Evolutionary conservation across 1,140 invertebrate species (phyloP).

Genomic region (Ridgeia piscesae): DNA sequence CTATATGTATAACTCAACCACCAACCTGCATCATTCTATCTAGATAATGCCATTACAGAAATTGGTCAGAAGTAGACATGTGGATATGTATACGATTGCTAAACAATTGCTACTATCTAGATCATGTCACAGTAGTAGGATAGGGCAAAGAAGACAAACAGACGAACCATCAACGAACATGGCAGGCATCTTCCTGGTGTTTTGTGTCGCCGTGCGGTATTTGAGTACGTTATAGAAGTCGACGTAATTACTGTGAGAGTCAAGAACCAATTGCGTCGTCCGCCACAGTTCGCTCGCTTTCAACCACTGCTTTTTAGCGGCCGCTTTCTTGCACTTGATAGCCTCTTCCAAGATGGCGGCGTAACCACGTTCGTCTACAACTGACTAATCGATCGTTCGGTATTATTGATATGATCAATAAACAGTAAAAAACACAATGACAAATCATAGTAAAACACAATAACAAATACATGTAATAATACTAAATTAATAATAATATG

Average conservation of each 20-base stretch:
- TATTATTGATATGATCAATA: neutral
- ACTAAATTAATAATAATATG: neutral
- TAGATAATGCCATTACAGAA: too few species aligned
- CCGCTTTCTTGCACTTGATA: neutral
- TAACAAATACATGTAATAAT: neutral
- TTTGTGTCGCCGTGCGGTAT: neutral
- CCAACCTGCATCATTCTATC: too few species aligned
- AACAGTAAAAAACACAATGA: neutral
- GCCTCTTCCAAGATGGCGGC: conserved; percentile 11
- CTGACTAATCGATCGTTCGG: neutral
- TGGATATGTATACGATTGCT: too few species aligned
- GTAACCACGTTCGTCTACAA: conserved; percentile 11
- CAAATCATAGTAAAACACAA: too few species aligned
- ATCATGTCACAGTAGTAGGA: neutral
- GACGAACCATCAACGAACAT: neutral
- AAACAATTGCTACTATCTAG: neutral
- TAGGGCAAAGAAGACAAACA: neutral
- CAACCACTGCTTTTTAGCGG: neutral
- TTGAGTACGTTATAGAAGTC: conserved; percentile 82
- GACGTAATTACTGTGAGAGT: conserved; percentile 64
- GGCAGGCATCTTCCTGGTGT: neutral
- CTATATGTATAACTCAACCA: too few species aligned
- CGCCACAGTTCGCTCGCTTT: conserved; percentile 68
- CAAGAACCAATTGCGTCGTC: conserved; percentile 65
- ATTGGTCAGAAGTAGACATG: too few species aligned